Evolutionary conservation across 2,888 invertebrate genomes (phyloP), one percentile per base, ranked within the genome.

Genomic region (Campopleginae sp.): DNA sequence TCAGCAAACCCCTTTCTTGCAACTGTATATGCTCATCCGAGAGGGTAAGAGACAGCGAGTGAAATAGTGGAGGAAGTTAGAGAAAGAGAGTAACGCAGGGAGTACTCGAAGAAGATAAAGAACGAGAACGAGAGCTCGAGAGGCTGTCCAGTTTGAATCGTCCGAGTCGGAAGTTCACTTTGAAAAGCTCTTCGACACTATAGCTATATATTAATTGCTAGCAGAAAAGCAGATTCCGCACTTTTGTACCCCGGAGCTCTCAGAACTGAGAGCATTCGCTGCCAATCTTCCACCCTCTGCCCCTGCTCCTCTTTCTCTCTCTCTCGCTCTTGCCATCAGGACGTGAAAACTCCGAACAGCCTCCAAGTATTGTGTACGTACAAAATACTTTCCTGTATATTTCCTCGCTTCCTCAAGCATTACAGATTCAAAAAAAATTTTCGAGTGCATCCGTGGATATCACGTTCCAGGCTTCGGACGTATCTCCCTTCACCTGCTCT

Each of bases 281-380:
- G 82, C 76, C 68, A 80, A 48, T 78, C 88, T 74, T 74, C 42
- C 76, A 46, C 76, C n/a, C 61, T 75, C 71, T 80, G 65, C 75
- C 80, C 84, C 86, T 83, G 81, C 86, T 46, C 74, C 72, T 71
- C 72, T 81, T 77, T 86, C 85, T 85, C 85, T 87, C 77, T 86
- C 85, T 85, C 85, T 87, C 77, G 75, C 70, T 82, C 82, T 76
- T 63, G 54, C 48, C 42, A 31, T 68, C 85, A 80, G 72, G 72
- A 79, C 78, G 84, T 79, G 87, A 83, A 86, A 86, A 86, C 82
- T 87, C 58, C 87, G 81, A 86, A 82, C 82, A 85, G 74, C 86
- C 82, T 84, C 88, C 86, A 91, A 91, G 91, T 91, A 90, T 89
- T 87, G 87, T 90, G 88, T 89, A 89, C 88, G 76, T 88, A 89